These are phyloP conservation scores for Verasper variegatus DNA, from an alignment of 2,113 vertebrate genomes.

Conservation along the genomic window DNA sequence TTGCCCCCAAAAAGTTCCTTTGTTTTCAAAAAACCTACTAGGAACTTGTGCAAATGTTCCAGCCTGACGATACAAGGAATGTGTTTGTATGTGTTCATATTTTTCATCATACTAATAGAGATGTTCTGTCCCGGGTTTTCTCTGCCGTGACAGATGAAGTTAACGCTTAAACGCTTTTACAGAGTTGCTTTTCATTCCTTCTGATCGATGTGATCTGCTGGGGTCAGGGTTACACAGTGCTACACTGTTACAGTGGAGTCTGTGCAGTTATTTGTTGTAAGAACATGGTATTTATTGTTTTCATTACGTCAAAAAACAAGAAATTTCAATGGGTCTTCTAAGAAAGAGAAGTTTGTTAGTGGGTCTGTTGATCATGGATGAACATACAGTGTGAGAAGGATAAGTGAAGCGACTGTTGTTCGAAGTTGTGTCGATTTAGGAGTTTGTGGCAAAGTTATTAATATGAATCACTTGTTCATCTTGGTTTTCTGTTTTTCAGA, in stretches of 20 bases:
- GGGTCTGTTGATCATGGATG: background rate
- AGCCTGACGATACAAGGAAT: slow-evolving; percentile 16
- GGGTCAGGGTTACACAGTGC: background rate
- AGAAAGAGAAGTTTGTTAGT: background rate
- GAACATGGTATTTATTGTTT: slow-evolving; percentile 39
- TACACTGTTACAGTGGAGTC: slow-evolving; percentile 17
- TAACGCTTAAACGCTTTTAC: background rate
- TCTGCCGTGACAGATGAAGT: background rate
- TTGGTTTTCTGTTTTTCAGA: slow-evolving; percentile 1
- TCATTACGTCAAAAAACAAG: background rate
- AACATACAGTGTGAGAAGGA: slow-evolving; percentile 10
- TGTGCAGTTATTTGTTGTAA: background rate
- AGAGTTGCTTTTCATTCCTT: slow-evolving; percentile 20
- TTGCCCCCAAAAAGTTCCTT: slow-evolving; percentile 3
- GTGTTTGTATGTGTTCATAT: background rate
- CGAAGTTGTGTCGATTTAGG: slow-evolving; percentile 2
- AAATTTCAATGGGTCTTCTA: slow-evolving; percentile 44
- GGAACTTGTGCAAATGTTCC: background rate
- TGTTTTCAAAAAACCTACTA: slow-evolving; percentile 19
- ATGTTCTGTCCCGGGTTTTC: slow-evolving; percentile 14
- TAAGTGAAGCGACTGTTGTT: slow-evolving; percentile 12
- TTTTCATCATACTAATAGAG: background rate
- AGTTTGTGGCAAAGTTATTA: slow-evolving; percentile 47
- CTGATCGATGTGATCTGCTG: slow-evolving; percentile 8
- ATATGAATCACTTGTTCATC: slow-evolving; percentile 6